phyloP scores from a whole-genome alignment of 1,140 invertebrate species.

The Venturia canescens region DNA sequence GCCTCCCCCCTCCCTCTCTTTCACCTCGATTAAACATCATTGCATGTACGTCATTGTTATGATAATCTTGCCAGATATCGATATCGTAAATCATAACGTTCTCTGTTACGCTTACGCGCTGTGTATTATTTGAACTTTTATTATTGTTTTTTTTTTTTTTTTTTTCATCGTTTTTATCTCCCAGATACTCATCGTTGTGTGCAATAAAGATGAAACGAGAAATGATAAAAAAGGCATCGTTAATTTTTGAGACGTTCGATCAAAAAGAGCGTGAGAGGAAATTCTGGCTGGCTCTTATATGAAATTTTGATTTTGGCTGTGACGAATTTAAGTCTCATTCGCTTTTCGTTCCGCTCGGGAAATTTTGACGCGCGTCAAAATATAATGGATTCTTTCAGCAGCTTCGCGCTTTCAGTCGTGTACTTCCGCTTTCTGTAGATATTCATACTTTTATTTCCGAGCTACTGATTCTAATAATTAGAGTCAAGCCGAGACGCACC shows the following conservation, averaged over 20 bases:
- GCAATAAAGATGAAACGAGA: neutral
- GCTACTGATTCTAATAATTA: conserved; percentile 25
- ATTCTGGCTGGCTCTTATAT: too few species aligned
- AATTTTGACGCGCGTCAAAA: too few species aligned
- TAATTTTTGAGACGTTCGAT: neutral
- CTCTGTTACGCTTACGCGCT: neutral
- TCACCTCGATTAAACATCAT: neutral
- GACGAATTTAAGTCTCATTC: too few species aligned
- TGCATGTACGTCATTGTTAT: neutral
- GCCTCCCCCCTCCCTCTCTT: neutral
- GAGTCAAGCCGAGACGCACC: neutral
- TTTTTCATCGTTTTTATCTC: neutral
- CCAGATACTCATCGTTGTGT: neutral
- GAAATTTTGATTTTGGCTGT: too few species aligned
- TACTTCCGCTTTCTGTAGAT: neutral
- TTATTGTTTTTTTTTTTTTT: neutral
- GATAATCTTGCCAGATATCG: conserved; percentile 8
- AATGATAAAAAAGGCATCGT: neutral
- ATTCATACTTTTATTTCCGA: neutral
- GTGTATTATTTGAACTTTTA: neutral
- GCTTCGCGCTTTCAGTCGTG: neutral
- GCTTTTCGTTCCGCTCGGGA: too few species aligned
- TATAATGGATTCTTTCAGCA: too few species aligned
- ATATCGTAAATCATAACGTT: conserved; percentile 20
- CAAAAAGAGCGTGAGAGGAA: too few species aligned